These are phyloP conservation scores for Catagonus wagneri DNA, from an alignment of 2,113 vertebrate genomes.

Conservation along the genomic window DNA sequence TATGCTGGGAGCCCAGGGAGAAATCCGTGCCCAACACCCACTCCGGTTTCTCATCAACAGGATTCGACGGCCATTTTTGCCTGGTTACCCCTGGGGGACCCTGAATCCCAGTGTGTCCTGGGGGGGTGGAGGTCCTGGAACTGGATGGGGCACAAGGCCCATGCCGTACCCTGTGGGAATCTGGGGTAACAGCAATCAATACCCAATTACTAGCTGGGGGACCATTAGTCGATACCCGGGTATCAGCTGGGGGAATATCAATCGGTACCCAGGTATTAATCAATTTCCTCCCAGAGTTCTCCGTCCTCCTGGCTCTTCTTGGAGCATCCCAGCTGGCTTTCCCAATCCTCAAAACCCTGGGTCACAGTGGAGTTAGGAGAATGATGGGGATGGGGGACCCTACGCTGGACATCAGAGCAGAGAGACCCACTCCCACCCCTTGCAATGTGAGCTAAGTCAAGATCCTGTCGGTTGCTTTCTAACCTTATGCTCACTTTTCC, in stretches of 20 bases:
- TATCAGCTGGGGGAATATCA: neutral
- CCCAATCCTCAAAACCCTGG: neutral
- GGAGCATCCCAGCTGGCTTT: neutral
- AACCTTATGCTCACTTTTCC: neutral
- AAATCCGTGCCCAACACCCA: neutral
- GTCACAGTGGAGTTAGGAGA: neutral
- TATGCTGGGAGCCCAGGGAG: neutral
- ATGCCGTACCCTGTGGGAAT: constrained; percentile 23
- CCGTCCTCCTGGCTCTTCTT: neutral
- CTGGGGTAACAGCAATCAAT: constrained; percentile 55
- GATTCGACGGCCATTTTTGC: neutral
- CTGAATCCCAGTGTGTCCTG: constrained; percentile 55
- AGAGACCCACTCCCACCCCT: too few relatives aligned
- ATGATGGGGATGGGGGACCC: neutral
- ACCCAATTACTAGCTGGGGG: constrained; percentile 33
- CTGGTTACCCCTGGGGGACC: constrained; percentile 20
- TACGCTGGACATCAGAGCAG: neutral
- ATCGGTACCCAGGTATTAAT: neutral
- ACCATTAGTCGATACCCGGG: neutral
- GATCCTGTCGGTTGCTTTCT: neutral
- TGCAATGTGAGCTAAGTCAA: neutral
- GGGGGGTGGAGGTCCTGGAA: constrained; percentile 53
- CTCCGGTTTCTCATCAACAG: constrained; percentile 36
- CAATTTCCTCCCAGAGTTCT: neutral
- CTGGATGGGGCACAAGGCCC: constrained; percentile 63